A percentile compares a stretch with the other conserved stretches of the same genome.
These are phyloP conservation scores for Heptranchias perlo DNA, from an alignment of 2,113 vertebrate species.

Conservation along the genomic window DNA sequence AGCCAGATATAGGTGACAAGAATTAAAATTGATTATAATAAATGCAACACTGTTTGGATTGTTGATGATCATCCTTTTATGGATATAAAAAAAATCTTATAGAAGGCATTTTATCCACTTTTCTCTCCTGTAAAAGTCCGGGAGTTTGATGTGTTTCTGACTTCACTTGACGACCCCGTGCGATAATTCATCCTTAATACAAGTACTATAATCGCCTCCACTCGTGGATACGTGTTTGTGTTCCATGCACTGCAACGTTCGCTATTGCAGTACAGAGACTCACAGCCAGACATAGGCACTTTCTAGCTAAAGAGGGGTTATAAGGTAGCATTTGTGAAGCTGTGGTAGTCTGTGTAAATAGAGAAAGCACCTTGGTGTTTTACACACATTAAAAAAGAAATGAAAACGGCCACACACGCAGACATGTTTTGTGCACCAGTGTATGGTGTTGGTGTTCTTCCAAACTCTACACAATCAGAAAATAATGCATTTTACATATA, in stretches of 20 bases:
- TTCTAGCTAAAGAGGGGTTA: not conserved
- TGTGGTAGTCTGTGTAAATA: not conserved
- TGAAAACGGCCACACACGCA: not conserved
- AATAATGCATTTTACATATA: not conserved
- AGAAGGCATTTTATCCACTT: not conserved
- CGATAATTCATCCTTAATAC: slow-evolving; percentile 42
- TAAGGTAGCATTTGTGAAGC: not conserved
- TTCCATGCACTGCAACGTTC: slow-evolving; percentile 45
- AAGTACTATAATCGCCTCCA: slow-evolving; percentile 40
- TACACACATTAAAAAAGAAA: slow-evolving; percentile 35
- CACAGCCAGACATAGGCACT: not conserved
- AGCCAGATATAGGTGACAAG: not conserved
- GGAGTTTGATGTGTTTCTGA: slow-evolving; percentile 32
- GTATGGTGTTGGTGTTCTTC: not conserved
- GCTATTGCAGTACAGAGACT: slow-evolving; percentile 41
- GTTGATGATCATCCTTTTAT: not conserved
- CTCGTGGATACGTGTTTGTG: slow-evolving; percentile 47
- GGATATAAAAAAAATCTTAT: not conserved
- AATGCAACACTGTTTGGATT: not conserved
- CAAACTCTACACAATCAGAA: not conserved
- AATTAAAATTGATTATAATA: not conserved
- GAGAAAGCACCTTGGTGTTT: slow-evolving; percentile 42
- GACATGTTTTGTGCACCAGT: not conserved
- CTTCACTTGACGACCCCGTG: slow-evolving; percentile 54
- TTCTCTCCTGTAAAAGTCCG: slow-evolving; percentile 39